These are phyloP conservation scores for Drosophila meridionalis DNA, from an alignment of 2,888 invertebrate species.

Conservation along the genomic window DNA sequence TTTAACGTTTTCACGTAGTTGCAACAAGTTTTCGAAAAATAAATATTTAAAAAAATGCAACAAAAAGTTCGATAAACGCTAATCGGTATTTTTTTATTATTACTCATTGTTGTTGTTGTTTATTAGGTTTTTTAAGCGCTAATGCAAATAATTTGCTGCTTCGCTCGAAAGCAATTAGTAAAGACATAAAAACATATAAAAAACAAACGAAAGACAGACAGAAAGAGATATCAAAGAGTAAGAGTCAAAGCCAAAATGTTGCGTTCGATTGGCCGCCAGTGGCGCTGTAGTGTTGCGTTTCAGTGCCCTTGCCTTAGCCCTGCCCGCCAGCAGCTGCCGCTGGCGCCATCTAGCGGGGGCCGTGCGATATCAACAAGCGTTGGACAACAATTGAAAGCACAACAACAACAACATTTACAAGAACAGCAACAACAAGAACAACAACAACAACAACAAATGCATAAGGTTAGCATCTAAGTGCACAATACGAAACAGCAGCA, in stretches of 20 bases:
- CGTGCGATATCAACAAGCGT: slow-evolving; percentile 66
- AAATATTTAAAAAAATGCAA: slow-evolving; percentile 1
- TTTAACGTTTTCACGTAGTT: slow-evolving; percentile 51
- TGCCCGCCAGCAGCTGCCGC: slow-evolving; percentile 47
- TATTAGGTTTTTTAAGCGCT: slow-evolving; percentile 78
- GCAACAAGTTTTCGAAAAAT: slow-evolving; percentile 35
- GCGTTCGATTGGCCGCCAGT: slow-evolving; percentile 82
- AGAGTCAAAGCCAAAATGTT: slow-evolving; percentile 76
- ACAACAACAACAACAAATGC: slow-evolving; percentile 81
- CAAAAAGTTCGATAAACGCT: slow-evolving; percentile 52
- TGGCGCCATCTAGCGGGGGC: slow-evolving; percentile 56
- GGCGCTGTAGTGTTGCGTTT: slow-evolving; percentile 76
- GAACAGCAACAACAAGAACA: slow-evolving; percentile 63
- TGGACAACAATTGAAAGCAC: slow-evolving; percentile 62
- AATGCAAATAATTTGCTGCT: slow-evolving; percentile 56
- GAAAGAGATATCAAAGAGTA: slow-evolving; percentile 13
- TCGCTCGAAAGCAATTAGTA: slow-evolving; percentile 28
- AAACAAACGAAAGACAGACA: neutral
- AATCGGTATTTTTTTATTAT: slow-evolving; percentile 77
- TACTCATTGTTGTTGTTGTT: slow-evolving; percentile 83
- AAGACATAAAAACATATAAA: slow-evolving; percentile 1
- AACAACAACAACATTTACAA: slow-evolving; percentile 50
- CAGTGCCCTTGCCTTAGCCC: slow-evolving; percentile 57
- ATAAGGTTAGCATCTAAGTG: slow-evolving; percentile 83
- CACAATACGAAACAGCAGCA: slow-evolving; percentile 29